Conservation (phyloP, 2,113 vertebrate species). For the Planiliza haematocheilus region DNA sequence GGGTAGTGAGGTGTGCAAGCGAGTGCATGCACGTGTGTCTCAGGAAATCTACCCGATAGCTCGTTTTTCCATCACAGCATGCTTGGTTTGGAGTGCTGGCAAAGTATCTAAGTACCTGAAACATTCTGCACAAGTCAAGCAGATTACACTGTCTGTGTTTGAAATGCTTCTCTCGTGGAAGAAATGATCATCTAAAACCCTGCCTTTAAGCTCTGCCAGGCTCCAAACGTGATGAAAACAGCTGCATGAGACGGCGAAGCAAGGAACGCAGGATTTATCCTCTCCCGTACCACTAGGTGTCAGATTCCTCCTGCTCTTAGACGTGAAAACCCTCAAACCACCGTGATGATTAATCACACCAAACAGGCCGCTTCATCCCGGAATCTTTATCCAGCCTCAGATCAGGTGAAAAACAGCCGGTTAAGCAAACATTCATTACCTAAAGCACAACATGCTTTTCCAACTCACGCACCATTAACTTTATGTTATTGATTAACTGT, state of each 20-base stretch:
- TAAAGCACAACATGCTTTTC: slow-evolving; percentile 19
- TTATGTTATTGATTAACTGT: slow-evolving; percentile 63
- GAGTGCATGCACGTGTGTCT: slow-evolving; percentile 15
- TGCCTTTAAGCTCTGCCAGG: slow-evolving; percentile 20
- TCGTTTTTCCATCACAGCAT: slow-evolving; percentile 44
- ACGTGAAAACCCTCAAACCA: background rate
- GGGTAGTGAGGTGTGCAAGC: slow-evolving; percentile 26
- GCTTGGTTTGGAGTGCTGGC: slow-evolving; percentile 29
- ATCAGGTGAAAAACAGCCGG: slow-evolving; percentile 41
- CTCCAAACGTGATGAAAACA: slow-evolving; percentile 16
- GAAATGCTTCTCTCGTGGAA: slow-evolving; percentile 32
- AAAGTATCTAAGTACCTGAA: slow-evolving; percentile 23
- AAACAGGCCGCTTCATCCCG: slow-evolving; percentile 15
- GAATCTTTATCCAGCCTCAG: slow-evolving; percentile 25
- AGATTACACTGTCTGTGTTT: slow-evolving; percentile 28
- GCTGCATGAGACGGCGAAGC: background rate
- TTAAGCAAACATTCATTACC: slow-evolving; percentile 53
- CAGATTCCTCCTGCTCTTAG: slow-evolving; percentile 56
- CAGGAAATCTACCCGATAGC: slow-evolving; percentile 22
- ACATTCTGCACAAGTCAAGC: slow-evolving; percentile 26
- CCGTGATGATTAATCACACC: slow-evolving; percentile 30
- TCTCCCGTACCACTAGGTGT: slow-evolving; percentile 75
- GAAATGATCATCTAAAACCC: slow-evolving; percentile 37
- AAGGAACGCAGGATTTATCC: too few relatives aligned
- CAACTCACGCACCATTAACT: slow-evolving; percentile 33